Base-by-base conservation (phyloP, 2,888 invertebrate genomes). In the Zootermopsis nevadensis region DNA sequence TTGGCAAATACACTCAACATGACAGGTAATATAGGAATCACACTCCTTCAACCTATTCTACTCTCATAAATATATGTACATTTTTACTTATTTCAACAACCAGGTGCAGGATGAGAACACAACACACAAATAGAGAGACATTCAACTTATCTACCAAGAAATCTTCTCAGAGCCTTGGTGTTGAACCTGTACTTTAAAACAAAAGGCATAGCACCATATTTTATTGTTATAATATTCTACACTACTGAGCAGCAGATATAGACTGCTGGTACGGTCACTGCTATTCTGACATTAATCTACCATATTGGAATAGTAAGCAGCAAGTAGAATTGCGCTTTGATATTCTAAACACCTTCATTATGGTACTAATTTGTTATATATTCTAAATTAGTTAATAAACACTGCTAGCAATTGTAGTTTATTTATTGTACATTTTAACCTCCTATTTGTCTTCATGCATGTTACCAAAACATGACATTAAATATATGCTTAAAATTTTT, bases 31-130 rank as follows among this genome's bases (percentile, higher is more conserved):
- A 53, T 4, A 22, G 33, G 35, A n/a, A 38, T 74, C 79, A 79
- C 79, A 42, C 81, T 74, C 60, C 60, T 60, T 72, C 31, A 42
- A 69, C 81, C 69, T 72, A 67, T 15, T 69, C 72, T 81, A 48
- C 69, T 81, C 69, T 22, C 30, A 82, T 82, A 82, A 82, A 82
- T 82, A 82, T 82, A 82, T 82, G 42, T 82, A 82, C 82, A 82
- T 31, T 35, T 35, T 33, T 30, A 77, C 69, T 53, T 82, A 77
- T 27, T 67, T 31, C 66, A 66, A 74, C 38, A 74, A 82, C 82
- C 48, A 82, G 60, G 72, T 81, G 24, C n/a, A 76, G 79, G 60
- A 53, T 67, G 42, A 82, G 22, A 79, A 77, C 31, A 67, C 79
- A 77, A 79, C 79, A 79, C 79, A 79, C 66, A 79, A 66, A 79